A percentile compares a stretch with the other conserved stretches of the same genome.
These are phyloP conservation scores for Eutrigla gurnardus DNA, from an alignment of 2,797 vertebrate species.

Conservation along the genomic window DNA sequence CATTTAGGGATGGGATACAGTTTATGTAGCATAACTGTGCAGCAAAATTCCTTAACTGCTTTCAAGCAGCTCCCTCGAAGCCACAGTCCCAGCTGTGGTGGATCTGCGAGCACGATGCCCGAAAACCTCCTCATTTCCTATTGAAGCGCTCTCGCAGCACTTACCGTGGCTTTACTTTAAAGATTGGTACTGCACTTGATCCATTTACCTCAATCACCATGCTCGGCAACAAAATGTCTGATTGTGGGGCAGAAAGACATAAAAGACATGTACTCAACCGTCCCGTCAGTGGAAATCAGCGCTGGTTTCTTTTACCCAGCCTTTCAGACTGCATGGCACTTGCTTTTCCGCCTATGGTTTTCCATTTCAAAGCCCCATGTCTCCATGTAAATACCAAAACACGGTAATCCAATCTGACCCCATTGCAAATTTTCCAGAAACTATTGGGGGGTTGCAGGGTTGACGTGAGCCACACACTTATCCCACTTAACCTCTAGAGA, in stretches of 20 bases:
- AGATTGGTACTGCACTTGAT: slow-evolving; percentile 68
- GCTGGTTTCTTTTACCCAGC: slow-evolving; percentile 76
- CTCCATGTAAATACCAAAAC: slow-evolving; percentile 86
- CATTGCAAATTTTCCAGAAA: slow-evolving; percentile 84
- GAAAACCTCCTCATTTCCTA: slow-evolving; percentile 57
- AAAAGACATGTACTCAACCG: slow-evolving; percentile 74
- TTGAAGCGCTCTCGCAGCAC: slow-evolving; percentile 55
- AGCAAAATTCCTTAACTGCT: slow-evolving; percentile 57
- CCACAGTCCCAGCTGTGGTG: slow-evolving; percentile 42
- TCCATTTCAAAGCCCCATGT: slow-evolving; percentile 85
- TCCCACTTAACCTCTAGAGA: slow-evolving; percentile 85
- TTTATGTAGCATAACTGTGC: slow-evolving; percentile 59
- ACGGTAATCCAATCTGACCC: slow-evolving; percentile 86
- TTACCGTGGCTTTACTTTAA: slow-evolving; percentile 72
- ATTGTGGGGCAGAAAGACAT: slow-evolving; percentile 70
- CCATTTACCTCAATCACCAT: slow-evolving; percentile 71
- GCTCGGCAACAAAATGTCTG: slow-evolving; percentile 62
- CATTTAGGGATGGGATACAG: slow-evolving; percentile 61
- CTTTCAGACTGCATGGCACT: slow-evolving; percentile 83
- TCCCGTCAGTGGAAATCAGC: slow-evolving; percentile 78
- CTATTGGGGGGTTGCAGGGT: slow-evolving; percentile 79
- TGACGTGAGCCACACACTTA: slow-evolving; percentile 85
- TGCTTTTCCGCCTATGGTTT: slow-evolving; percentile 83
- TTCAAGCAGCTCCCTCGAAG: slow-evolving; percentile 51
- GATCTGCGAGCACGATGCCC: slow-evolving; percentile 44